Evolutionary conservation across 2,113 vertebrate species (phyloP).

Genomic region (Deroptyus accipitrinus): DNA sequence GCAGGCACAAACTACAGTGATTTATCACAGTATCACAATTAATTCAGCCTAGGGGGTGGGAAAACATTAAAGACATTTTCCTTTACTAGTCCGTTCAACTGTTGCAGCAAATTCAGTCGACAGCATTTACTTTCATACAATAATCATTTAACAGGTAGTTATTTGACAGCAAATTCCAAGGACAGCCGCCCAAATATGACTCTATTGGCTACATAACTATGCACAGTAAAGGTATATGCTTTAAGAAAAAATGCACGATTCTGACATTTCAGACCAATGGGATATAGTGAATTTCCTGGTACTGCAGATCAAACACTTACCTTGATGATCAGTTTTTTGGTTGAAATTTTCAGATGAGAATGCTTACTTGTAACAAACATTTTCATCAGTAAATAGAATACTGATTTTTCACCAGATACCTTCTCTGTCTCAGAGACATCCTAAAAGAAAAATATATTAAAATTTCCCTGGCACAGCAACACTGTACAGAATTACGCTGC

Average conservation of each 20-base stretch:
- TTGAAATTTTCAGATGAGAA: slow-evolving; percentile 81
- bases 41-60: background rate
- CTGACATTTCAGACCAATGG: background rate
- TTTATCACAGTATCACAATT: background rate
- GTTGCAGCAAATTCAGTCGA: background rate
- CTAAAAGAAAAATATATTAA: slow-evolving; percentile 62
- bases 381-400: slow-evolving; percentile 92
- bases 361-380: slow-evolving; percentile 88
- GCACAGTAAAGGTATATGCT: background rate
- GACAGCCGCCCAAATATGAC: background rate
- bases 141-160: background rate
- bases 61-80: background rate
- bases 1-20: background rate
- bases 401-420: slow-evolving; percentile 80
- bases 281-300: background rate
- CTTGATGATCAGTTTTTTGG: slow-evolving; percentile 86
- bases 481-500: background rate
- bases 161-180: background rate
- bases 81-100: background rate
- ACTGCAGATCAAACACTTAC: slow-evolving; percentile 66
- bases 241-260: background rate
- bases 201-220: background rate
- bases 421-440: slow-evolving; percentile 75
- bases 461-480: background rate
- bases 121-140: background rate